Base-by-base conservation (phyloP, 1,140 invertebrate species). In the Hydropsyche tenuis region DNA sequence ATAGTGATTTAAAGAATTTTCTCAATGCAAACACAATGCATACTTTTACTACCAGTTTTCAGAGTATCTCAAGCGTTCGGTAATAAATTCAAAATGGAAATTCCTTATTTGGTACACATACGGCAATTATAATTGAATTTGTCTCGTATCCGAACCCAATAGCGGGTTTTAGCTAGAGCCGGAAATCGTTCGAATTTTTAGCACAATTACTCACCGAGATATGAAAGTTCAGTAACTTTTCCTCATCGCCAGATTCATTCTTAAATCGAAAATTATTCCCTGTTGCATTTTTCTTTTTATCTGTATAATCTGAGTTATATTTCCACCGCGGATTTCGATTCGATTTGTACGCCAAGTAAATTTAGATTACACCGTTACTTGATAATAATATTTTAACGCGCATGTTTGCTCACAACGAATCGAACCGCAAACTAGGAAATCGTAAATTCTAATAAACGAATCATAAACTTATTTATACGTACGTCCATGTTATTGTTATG, bases 101-200 rank as follows among this genome's bases (percentile, higher is more conserved):
- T 37, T 37, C 30, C 30, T 37, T 37, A 37, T 37, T 37, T 37
- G 30, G 30, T 37, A 37, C 30, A 37, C 30, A 37, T 37, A 37
- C 30, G 30, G 30, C 3, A 37, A 37, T 37, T 37, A 16, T 20
- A 20, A 53, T 53, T 60, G 25, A 60, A 60, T 60, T 60, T 53
- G 51, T 53, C 51, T 20, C 11, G 18, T 1, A n/a, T 3, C 22
- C 20, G 23, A 25, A 60, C 25, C 9, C 22, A 22, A 60, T 9
- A 25, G 56, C 56, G 18, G 20, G 4, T 60, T 25, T 60, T 12
- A 22, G 23, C 18, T 60, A 25, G 22, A 27, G 22, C 56, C 20
- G 56, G 56, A 60, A 60, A 60, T 60, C 22, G 56, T 60, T 60
- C 56, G 22, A 60, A 60, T 60, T 22, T 60, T 60, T 60, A 27